Conservation (phyloP, 2,797 vertebrate genomes). For the Poecilia gillii region DNA sequence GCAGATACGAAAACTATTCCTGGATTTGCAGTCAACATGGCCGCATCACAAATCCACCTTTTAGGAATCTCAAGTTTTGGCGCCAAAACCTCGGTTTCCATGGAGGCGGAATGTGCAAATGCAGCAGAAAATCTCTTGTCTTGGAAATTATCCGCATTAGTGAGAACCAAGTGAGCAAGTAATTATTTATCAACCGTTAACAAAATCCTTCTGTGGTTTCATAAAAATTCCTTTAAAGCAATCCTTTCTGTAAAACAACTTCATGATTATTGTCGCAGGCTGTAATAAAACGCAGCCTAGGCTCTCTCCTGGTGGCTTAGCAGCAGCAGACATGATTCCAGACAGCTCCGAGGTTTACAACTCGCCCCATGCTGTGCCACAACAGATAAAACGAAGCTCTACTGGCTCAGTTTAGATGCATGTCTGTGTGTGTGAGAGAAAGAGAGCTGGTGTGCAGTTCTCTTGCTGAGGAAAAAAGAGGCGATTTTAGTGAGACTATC, state of each 20-base stretch:
- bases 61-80: background rate
- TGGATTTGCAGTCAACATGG: background rate
- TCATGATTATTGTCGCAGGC: conserved; percentile 34
- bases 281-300: conserved; percentile 42
- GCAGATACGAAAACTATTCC: background rate
- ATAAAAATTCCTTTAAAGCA: conserved; percentile 31
- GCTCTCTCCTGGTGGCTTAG: conserved; percentile 40
- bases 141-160: background rate
- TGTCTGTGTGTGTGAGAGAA: conserved; percentile 29
- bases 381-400: conserved; percentile 64
- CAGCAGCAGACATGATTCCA: conserved; percentile 54
- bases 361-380: conserved; percentile 58
- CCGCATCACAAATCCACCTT: background rate
- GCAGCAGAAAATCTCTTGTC: background rate
- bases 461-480: conserved; percentile 34
- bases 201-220: conserved; percentile 16
- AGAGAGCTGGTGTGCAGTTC: conserved; percentile 35
- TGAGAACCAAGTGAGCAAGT: conserved; percentile 10
- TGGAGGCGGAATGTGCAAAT: background rate
- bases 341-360: conserved; percentile 67
- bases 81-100: background rate
- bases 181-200: conserved; percentile 41
- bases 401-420: conserved; percentile 6
- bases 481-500: conserved; percentile 48
- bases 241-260: conserved; percentile 23